These are phyloP conservation scores for Drosophila stalkeri DNA, from an alignment of 2,888 invertebrate genomes.

Conservation along the genomic window DNA sequence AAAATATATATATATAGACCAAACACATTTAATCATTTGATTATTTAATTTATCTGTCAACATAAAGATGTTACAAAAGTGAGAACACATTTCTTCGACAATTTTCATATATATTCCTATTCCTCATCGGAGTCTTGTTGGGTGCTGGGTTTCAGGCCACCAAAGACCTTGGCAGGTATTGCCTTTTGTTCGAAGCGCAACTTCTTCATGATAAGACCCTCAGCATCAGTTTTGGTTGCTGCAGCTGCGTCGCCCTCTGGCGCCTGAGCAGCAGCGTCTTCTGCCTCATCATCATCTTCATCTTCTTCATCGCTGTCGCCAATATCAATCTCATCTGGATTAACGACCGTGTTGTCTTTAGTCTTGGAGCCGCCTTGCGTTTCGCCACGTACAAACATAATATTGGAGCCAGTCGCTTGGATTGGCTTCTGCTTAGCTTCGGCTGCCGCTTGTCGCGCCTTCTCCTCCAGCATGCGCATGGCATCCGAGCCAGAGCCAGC, in stretches of 20 bases:
- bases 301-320: conserved; percentile 90
- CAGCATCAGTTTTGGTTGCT: conserved; percentile 85
- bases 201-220: conserved; percentile 87
- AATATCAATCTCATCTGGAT: conserved; percentile 95
- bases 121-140: conserved; percentile 79
- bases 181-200: conserved; percentile 93
- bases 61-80: background rate
- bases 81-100: background rate
- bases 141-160: conserved; percentile 87
- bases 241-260: conserved; percentile 20
- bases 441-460: conserved; percentile 88
- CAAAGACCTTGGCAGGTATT: conserved; percentile 96
- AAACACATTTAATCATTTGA: background rate
- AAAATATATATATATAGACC: no score
- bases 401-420: conserved; percentile 86
- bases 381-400: conserved; percentile 94
- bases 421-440: conserved; percentile 71
- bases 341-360: conserved; percentile 88
- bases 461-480: conserved; percentile 95
- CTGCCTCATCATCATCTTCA: conserved; percentile 86
- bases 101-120: conserved; percentile 8
- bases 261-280: conserved; percentile 88
- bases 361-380: conserved; percentile 91
- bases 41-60: background rate
- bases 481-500: conserved; percentile 90